Conservation (phyloP, 2,113 vertebrate genomes). For the Quiscalus mexicanus region DNA sequence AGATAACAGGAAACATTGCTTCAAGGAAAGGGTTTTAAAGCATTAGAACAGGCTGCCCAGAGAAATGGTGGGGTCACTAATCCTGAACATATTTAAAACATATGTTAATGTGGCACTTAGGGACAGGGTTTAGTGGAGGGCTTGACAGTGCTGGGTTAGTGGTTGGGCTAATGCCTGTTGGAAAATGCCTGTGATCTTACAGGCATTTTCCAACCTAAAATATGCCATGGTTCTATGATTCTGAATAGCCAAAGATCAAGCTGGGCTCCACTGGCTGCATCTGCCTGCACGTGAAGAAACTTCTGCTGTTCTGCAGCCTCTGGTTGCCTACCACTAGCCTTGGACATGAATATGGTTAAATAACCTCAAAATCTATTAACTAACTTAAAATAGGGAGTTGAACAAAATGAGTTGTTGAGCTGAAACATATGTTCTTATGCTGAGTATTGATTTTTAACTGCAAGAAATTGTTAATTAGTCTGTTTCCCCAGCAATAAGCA, state of each 20-base stretch:
- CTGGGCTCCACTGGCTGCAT: background rate
- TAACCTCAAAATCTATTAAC: background rate
- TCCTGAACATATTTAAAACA: background rate
- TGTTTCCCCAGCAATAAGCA: background rate
- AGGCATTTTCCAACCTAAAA: background rate
- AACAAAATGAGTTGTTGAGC: background rate
- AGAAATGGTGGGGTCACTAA: background rate
- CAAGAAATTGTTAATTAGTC: background rate
- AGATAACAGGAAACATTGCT: background rate
- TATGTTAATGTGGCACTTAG: rapidly evolving
- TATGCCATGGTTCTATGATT: background rate
- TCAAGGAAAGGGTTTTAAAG: background rate
- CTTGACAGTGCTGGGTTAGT: background rate
- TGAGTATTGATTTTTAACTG: background rate
- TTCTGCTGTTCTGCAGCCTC: background rate
- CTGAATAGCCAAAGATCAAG: background rate
- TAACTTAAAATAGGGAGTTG: background rate
- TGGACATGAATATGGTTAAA: background rate
- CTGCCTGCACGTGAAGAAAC: background rate
- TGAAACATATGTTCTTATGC: background rate
- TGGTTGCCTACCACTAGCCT: background rate
- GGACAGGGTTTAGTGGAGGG: background rate
- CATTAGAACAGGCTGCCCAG: background rate
- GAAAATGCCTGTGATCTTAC: rapidly evolving
- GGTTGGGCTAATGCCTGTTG: background rate